Evolutionary conservation across 1,140 invertebrate genomes (phyloP).

Genomic region (Hypothenemus hampei): DNA sequence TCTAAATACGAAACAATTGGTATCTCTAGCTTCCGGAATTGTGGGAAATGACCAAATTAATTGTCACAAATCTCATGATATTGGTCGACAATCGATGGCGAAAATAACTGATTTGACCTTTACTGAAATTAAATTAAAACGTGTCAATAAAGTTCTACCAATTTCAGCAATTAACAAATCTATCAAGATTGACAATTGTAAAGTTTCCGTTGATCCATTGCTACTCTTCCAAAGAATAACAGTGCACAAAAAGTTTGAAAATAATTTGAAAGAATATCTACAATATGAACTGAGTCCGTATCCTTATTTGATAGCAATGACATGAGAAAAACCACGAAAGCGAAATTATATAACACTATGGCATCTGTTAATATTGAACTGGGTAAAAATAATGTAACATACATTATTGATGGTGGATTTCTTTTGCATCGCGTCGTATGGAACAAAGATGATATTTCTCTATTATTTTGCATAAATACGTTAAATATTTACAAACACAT

Average conservation of each 20-base stretch:
- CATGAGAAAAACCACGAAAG: conserved; percentile 44
- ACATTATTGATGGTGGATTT: conserved; percentile 41
- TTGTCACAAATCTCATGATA: conserved; percentile 43
- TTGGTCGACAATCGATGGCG: conserved; percentile 35
- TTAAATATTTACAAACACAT: conserved; percentile 26
- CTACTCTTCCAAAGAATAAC: conserved; percentile 45
- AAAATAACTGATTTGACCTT: conserved; percentile 33
- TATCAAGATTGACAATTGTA: conserved; percentile 37
- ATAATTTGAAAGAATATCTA: conserved; percentile 42
- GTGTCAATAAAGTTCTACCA: conserved; percentile 21
- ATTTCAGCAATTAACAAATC: conserved; percentile 6
- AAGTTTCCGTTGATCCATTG: conserved; percentile 39
- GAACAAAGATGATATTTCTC: conserved; percentile 36
- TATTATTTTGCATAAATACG: conserved; percentile 33
- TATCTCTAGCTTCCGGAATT: conserved; percentile 39
- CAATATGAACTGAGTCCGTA: conserved; percentile 37
- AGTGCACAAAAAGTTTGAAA: conserved; percentile 36
- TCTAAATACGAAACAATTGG: conserved; percentile 27
- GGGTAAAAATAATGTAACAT: too few species aligned
- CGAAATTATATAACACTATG: too few species aligned
- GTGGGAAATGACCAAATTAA: conserved; percentile 43
- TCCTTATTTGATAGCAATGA: conserved; percentile 39
- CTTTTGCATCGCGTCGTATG: conserved; percentile 37
- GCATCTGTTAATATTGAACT: too few species aligned
- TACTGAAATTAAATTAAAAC: conserved; percentile 27